Base-by-base conservation (phyloP, 1,140 invertebrate species). In the Pseudobourletiella spinata region DNA sequence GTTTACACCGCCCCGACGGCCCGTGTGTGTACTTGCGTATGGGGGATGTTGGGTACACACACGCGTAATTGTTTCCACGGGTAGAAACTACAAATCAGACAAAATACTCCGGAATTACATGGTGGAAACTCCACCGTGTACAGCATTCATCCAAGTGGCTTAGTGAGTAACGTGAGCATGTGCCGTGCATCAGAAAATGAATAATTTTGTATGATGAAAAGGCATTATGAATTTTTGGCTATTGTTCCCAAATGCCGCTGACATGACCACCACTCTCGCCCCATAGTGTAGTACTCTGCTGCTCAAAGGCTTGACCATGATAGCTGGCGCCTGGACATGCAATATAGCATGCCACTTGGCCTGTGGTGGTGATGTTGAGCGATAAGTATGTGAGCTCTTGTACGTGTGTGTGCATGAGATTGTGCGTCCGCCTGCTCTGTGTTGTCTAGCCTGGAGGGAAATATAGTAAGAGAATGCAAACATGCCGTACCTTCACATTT, bases 381-480 rank as follows among this genome's bases (percentile, higher is more conserved):
- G n/a, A n/a, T n/a, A n/a, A n/a, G n/a, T n/a, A n/a, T n/a, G n/a
- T n/a, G n/a, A n/a, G n/a, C n/a, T n/a, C n/a, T 4, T 54, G 20
- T 32, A 30, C 35, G 26, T 59, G 43, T 25, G 32, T 42, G 22
- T 51, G 43, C 29, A 16, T 56, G 48, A 54, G 35, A 57, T n/a
- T n/a, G n/a, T n/a, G n/a, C n/a, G n/a, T n/a, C n/a, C n/a, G n/a
- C n/a, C n/a, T n/a, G n/a, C n/a, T n/a, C n/a, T n/a, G n/a, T n/a
- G n/a, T n/a, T n/a, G n/a, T n/a, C n/a, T n/a, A n/a, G n/a, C n/a
- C n/a, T n/a, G n/a, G n/a, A n/a, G n/a, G n/a, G n/a, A 55, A 57
- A 57, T 30, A 63, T 57, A 57, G 57, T 57, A 63, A 63, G 44
- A 32, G 35, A 63, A 63, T 63, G 61, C 61, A 63, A 63, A 63